Evolutionary conservation across 2,113 vertebrate species (phyloP).

Genomic region (Centropristis striata): DNA sequence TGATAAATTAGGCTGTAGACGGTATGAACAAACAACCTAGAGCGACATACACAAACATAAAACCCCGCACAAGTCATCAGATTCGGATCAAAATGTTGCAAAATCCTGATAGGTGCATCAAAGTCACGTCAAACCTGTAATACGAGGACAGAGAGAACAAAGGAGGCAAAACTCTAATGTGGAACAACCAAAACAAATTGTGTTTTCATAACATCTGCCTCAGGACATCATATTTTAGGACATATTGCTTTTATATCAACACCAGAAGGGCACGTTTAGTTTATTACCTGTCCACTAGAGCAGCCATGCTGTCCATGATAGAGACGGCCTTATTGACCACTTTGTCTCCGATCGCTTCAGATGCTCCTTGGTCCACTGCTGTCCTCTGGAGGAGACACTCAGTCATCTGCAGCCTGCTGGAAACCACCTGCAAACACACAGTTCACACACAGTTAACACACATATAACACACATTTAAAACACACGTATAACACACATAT

Average conservation of each 20-base stretch:
- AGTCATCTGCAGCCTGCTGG: slow-evolving; percentile 70
- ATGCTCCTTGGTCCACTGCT: slow-evolving; percentile 57
- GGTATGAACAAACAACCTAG: no score
- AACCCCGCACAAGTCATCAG: background rate
- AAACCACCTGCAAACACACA: slow-evolving; percentile 64
- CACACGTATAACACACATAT: no score
- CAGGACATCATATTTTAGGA: background rate
- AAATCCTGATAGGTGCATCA: no score
- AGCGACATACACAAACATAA: background rate
- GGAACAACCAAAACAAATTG: background rate
- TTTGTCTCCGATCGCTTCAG: slow-evolving; percentile 68
- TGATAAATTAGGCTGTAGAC: no score
- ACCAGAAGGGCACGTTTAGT: background rate
- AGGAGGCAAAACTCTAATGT: no score
- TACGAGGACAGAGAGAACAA: no score
- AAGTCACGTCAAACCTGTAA: background rate
- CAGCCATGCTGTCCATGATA: slow-evolving; percentile 74
- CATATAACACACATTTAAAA: no score
- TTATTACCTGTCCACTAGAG: slow-evolving; percentile 71
- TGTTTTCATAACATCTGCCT: background rate
- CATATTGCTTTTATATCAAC: background rate
- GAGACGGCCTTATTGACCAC: slow-evolving; percentile 68
- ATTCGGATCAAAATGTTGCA: background rate
- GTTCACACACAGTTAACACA: background rate
- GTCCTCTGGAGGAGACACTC: slow-evolving; percentile 71